Percentiles rank a stretch among this genome's conserved stretches.
These are phyloP conservation scores for Drosophila ercepeae DNA, from an alignment of 1,140 invertebrate genomes.

Conservation along the genomic window DNA sequence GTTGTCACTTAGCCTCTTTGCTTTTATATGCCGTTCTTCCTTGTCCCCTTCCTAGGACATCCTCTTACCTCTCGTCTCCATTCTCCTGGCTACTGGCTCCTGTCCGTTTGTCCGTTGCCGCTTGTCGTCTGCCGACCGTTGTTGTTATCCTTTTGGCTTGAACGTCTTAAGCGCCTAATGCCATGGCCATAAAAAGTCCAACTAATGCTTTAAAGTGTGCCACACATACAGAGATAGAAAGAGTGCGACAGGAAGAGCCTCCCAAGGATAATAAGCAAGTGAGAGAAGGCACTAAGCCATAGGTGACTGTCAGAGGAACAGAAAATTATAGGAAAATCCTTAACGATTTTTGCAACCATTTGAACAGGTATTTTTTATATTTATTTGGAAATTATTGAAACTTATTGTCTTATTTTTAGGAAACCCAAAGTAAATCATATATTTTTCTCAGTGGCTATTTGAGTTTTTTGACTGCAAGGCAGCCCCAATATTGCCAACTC, in stretches of 20 bases:
- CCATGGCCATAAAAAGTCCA: slow-evolving; percentile 82
- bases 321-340: background rate
- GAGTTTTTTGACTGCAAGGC: slow-evolving; percentile 1
- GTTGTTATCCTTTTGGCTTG: slow-evolving; percentile 83
- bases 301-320: background rate
- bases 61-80: background rate
- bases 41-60: background rate
- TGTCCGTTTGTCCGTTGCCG: slow-evolving; percentile 48
- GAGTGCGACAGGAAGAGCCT: background rate
- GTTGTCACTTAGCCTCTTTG: slow-evolving; percentile 83
- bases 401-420: background rate
- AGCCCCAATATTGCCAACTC: slow-evolving; percentile 20
- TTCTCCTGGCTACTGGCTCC: slow-evolving; percentile 3
- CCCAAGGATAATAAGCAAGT: background rate
- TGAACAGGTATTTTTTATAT: background rate
- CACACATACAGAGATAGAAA: slow-evolving; percentile 47
- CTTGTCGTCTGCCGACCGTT: slow-evolving; percentile 49
- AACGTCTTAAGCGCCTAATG: slow-evolving; percentile 82
- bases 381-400: background rate
- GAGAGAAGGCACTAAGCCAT: background rate
- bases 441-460: slow-evolving; percentile 13
- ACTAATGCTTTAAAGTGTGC: slow-evolving; percentile 82
- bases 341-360: background rate
- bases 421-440: background rate
- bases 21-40: slow-evolving; percentile 70